Conservation (phyloP, 2,888 invertebrate genomes). For the Drosophila borborema region DNA sequence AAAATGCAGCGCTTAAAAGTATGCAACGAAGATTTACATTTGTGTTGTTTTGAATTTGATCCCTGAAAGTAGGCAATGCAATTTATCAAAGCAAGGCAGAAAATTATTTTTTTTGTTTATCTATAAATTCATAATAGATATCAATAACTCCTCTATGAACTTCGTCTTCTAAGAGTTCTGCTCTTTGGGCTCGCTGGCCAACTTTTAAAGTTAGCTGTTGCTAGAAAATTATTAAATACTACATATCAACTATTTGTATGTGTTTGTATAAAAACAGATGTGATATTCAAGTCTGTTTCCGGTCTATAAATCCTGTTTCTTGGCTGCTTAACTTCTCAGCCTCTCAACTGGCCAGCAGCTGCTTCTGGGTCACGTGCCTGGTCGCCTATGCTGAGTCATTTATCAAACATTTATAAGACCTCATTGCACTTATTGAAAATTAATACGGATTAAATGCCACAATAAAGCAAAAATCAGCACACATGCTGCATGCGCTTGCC, state of each 20-base stretch:
- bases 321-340: background rate
- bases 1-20: background rate
- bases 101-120: no score
- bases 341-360: slow-evolving; percentile 3
- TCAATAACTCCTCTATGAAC: no score
- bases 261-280: background rate
- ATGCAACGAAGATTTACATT: background rate
- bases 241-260: background rate
- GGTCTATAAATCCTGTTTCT: background rate
- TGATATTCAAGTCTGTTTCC: background rate
- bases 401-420: slow-evolving; percentile 69
- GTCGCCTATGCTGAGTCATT: slow-evolving; percentile 49
- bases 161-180: no score
- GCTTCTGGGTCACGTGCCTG: slow-evolving; percentile 42
- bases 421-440: slow-evolving; percentile 75
- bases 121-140: no score
- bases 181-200: no score
- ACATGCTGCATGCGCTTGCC: slow-evolving; percentile 49
- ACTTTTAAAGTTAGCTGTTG: no score
- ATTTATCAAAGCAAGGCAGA: background rate
- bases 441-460: slow-evolving; percentile 74
- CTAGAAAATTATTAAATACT: background rate
- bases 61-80: slow-evolving; percentile 16
- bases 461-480: slow-evolving; percentile 73
- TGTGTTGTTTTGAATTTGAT: fast-evolving